Evolutionary conservation across 1,140 invertebrate species (phyloP), one percentile per base, ranked within the genome.

Genomic region (Lineus longissimus): DNA sequence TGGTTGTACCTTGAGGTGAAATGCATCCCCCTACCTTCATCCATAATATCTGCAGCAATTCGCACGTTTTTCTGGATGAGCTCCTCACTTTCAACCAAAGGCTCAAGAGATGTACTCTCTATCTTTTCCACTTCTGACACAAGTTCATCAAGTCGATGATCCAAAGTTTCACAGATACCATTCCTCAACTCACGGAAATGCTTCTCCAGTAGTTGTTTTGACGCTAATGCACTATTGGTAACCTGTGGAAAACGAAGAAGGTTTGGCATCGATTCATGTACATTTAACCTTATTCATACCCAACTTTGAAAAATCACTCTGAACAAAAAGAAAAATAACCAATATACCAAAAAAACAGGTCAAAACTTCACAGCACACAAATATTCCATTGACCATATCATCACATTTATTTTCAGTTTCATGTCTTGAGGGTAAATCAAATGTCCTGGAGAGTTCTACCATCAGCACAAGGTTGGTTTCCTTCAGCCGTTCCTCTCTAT

Each of bases 21-120:
- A n/a, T n/a, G n/a, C n/a, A n/a, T n/a, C n/a, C n/a, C 19, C 62
- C 41, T 60, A 73, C 74, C 74, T 67, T 76, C 72, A 17, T 73
- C 69, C 73, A 76, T 73, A 36, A 76, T 65, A 29, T 60, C 43
- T 0, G 61, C 54, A 27, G 73, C 75, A 30, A 63, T 69, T 23
- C 60, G 63, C 13, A 74, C 63, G 36, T 69, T 66, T n/a, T 73
- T 60, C 47, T 70, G 63, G 22, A 76, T 70, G 25, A 76, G 45
- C 19, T 68, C 65, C 41, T 73, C 64, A 68, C 72, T 72, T 51
- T 73, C 63, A 31, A 61, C 62, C 36, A 76, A 56, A 19, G 75
- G 75, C 11, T 60, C 56, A 22, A 73, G 60, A 22, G 75, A 69
- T 15, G 61, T 43, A 17, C 59, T 55, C 9, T 70, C 66, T 25